These are phyloP conservation scores for Phylloscopus trochiloides DNA, from an alignment of 2,113 vertebrate species.

Conservation along the genomic window DNA sequence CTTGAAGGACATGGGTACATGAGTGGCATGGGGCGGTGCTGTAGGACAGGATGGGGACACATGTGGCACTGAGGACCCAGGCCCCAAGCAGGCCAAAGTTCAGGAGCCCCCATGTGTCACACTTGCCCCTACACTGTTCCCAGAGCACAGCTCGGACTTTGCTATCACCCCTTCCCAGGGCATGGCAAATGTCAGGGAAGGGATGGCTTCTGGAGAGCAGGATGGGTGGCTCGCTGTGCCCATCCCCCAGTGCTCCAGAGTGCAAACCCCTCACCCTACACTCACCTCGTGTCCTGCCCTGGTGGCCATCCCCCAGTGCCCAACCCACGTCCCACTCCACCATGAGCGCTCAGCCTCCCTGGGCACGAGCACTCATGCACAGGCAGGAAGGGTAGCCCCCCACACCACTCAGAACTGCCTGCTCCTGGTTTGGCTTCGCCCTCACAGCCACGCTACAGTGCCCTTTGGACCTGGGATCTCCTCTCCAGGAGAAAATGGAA, in stretches of 20 bases:
- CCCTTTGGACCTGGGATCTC: neutral
- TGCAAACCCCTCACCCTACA: neutral
- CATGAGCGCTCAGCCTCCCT: rapidly evolving
- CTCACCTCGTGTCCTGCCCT: rapidly evolving
- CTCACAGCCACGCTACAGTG: rapidly evolving
- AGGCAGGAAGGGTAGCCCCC: neutral
- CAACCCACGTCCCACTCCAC: neutral
- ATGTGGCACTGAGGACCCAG: neutral
- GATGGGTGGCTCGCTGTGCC: neutral
- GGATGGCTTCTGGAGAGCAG: neutral
- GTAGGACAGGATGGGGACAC: neutral
- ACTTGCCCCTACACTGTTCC: neutral
- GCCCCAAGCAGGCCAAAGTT: rapidly evolving
- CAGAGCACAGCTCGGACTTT: neutral
- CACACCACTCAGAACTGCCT: rapidly evolving
- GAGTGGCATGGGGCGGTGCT: rapidly evolving
- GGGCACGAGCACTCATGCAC: rapidly evolving
- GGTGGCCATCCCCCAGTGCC: neutral
- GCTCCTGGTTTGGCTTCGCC: neutral
- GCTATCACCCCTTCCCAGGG: rapidly evolving
- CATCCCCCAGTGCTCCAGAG: neutral
- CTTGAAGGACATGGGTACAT: neutral
- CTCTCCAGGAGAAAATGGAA: neutral
- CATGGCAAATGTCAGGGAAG: neutral
- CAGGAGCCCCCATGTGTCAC: rapidly evolving